Conservation (phyloP, 64 coral and sea anemone species). For the Montipora cactus region DNA sequence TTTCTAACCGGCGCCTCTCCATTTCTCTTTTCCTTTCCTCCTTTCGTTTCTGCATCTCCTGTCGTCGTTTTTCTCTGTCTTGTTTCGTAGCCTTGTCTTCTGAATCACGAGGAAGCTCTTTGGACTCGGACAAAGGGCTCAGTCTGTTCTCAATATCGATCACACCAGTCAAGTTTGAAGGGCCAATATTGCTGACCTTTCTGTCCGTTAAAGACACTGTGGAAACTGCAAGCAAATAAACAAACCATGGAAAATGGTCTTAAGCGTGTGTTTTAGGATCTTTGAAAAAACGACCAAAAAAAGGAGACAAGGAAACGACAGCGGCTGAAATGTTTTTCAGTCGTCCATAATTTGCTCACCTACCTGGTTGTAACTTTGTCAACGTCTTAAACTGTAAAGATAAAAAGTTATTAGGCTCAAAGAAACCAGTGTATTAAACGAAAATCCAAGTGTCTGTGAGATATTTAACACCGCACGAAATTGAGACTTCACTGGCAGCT, state of each 20-base stretch:
- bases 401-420: not conserved
- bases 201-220: slow-evolving; percentile 3
- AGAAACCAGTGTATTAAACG: not conserved
- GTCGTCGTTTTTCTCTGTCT: slow-evolving; percentile 62
- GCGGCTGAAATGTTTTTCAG: not conserved
- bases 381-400: slow-evolving; percentile 35
- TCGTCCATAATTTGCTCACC: not conserved
- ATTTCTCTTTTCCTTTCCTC: slow-evolving; percentile 82
- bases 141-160: slow-evolving; percentile 34
- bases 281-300: no score
- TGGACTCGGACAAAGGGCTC: not conserved
- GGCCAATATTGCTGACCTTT: slow-evolving; percentile 39
- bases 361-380: slow-evolving; percentile 3
- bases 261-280: no score
- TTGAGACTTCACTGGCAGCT: no score
- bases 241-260: no score
- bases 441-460: not conserved
- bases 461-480: no score
- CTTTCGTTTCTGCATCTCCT: slow-evolving; percentile 82
- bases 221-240: not conserved
- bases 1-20: slow-evolving; percentile 68
- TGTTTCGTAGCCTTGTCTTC: slow-evolving; percentile 5
- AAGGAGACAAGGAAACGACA: not conserved
- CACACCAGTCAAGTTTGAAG: slow-evolving; percentile 16
- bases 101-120: not conserved